phyloP scores from a whole-genome alignment of 2,888 invertebrate genomes.

The Folsomia manolachei region DNA sequence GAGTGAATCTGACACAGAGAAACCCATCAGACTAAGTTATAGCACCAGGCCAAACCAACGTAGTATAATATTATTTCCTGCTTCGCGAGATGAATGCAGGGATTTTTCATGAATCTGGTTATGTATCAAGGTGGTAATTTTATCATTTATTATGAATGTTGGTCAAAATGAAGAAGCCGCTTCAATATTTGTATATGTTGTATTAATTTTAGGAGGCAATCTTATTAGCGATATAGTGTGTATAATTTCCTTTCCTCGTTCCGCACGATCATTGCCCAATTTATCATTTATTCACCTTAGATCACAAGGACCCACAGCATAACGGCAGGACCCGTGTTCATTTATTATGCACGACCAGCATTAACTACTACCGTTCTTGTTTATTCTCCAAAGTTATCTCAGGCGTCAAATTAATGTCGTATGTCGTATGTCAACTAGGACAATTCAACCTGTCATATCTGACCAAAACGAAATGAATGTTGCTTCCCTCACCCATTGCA shows the following conservation, averaged over 20 bases:
- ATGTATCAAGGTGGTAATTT: background rate
- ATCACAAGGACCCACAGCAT: too few relatives aligned
- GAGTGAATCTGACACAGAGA: background rate
- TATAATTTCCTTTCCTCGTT: background rate
- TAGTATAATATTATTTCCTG: background rate
- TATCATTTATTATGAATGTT: background rate
- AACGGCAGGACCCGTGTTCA: background rate
- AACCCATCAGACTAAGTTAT: background rate
- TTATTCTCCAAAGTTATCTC: conserved; percentile 25
- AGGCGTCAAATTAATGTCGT: conserved; percentile 35
- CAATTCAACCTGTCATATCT: conserved; percentile 33
- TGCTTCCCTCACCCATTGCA: background rate
- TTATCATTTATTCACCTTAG: too few relatives aligned
- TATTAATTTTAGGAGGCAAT: background rate
- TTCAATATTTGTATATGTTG: too few relatives aligned
- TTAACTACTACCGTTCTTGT: background rate
- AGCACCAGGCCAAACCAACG: background rate
- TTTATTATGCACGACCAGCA: background rate
- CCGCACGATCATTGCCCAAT: background rate
- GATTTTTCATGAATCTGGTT: background rate
- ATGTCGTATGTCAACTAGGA: conserved; percentile 39
- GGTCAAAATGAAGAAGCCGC: background rate
- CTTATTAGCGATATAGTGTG: too few relatives aligned
- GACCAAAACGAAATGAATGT: conserved; percentile 14
- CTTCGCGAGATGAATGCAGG: too few relatives aligned